Base-by-base conservation (phyloP, 2,113 vertebrate genomes). In the Crotophaga sulcirostris region DNA sequence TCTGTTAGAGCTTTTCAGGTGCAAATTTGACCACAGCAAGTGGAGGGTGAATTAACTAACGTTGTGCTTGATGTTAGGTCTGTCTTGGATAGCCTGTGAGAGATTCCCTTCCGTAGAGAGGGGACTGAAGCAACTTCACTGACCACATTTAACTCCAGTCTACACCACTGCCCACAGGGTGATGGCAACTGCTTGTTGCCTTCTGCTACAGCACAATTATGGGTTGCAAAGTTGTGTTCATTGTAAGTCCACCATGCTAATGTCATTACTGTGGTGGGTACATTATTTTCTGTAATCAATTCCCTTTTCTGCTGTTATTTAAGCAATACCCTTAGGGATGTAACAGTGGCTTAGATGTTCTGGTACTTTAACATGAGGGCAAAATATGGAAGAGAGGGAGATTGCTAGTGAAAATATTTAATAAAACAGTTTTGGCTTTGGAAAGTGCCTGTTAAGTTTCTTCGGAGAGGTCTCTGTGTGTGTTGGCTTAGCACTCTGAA, bases 261-360 rank as follows among this genome's bases (percentile, higher is more conserved):
- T 49, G 51, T 44, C 25, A 16, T 31, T 31, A 17, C 40, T 29
- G 33, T 34, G 26, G 18, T 9, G 31, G 31, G 51, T 45, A 14
- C n/a, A 7, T 58, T 28, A 45, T 14, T 79, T 97, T 87, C 62
- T 66, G 31, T 25, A 79, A 25, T 54, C 36, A 40, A 7, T 38
- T 89, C 62, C 29, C 33, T 47, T 74, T 80, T 66, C 49, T 84
- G 68, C 70, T 83, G 0, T 69, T 76, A 56, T 36, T 78, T 81
- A 70, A 91, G 28, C 29, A 51, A 13, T 42, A 25, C 10, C n/a
- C 13, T 16, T 19, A 17, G 42, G 13, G 13, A 28, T 0, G 0
- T 60, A 31, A 23, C 19, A 59, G 25, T 52, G 40, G 10, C 36
- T 78, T 86, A 36, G 21, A 6, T 74, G n/a, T 60, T 74, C 75